Evolutionary conservation across 2,888 invertebrate genomes (phyloP), one percentile per base, ranked within the genome.

Genomic region (Harpagoxenus sublaevis): DNA sequence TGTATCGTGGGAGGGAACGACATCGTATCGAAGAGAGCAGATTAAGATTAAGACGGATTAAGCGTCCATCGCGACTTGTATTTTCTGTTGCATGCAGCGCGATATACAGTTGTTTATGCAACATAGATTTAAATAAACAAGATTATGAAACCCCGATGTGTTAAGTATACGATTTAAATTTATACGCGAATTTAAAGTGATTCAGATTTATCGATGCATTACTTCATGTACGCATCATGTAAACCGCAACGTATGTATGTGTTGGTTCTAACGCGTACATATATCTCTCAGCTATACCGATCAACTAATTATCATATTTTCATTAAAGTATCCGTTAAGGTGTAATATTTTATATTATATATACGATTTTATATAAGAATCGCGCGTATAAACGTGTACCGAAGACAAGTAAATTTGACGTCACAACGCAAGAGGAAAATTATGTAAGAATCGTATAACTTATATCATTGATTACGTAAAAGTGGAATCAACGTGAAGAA

Each of bases 101-200:
- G 68, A 53, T 77, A 53, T 77, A 39, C 15, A 28, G 18, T 51
- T 42, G 55, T 15, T 78, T 78, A 31, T 31, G 42, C 35, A 42
- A 65, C 18, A 3, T 57, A 57, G 45, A 73, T 73, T 79, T 57
- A 45, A 79, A 73, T 57, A 57, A 79, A 79, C 74, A 35, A 57
- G 45, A 57, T 71, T 71, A 45, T 57, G 53, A 79, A 73, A 45
- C 23, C 42, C 0, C 31, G 15, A 15, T 35, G 51, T 42, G 55
- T 45, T 78, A 42, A 65, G 15, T 57, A 15, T 31, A 48, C 12
- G 55, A 57, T 55, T 78, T 35, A n/a, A 35, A 57, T 57, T 79
- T 48, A 42, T 35, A 71, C 15, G 31, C 35, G 71, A 15, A 42
- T 66, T 78, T 31, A 55, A 35, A 57, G 5, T n/a, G 42, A 55